Evolutionary conservation across 2,797 vertebrate genomes (phyloP), one percentile per base, ranked within the genome.

Genomic region (Chelonia mydas): DNA sequence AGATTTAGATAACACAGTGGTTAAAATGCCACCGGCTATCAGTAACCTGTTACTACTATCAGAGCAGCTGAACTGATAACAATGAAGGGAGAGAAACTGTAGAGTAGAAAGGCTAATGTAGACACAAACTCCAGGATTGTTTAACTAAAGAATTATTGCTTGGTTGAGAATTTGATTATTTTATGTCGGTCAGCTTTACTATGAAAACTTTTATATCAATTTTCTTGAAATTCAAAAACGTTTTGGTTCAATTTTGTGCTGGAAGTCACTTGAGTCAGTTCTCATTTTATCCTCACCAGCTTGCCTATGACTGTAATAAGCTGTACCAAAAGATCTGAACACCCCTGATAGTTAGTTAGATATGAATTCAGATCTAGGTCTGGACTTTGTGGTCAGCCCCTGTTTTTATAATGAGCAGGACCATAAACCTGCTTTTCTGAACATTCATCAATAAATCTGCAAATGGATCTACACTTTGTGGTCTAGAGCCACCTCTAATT

Each of bases 181-280:
- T 97, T 93, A 93, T 95, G 89, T 95, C 87, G 95, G 96, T 94
- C 96, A 95, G 94, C 78, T 93, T 84, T 81, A 95, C 0, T 1
- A 95, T 96, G 94, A 95, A 96, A 96, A 95, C 92, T 37, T 95
- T 95, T 91, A 91, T 96, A 96, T 96, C 94, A 97, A 96, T 96
- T 96, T 89, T 89, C 86, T 95, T 97, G 37, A 87, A 93, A 96
- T 97, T 97, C 96, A 96, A 96, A 97, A 91, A 92, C 93, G 49
- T 59, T 93, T 96, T 94, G 89, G 95, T 91, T 96, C 68, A 93
- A 96, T 97, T 95, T 96, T 89, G 93, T 90, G 81, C 88, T 95
- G 89, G 10, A 83, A 96, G 83, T n/a, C n/a, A 51, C 88, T 93
- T 0, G 4, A 96, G 92, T 94, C 93, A 79, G 86, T 95, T 95